A percentile compares a stretch with the other conserved stretches of the same genome.
phyloP scores from a whole-genome alignment of 2,113 vertebrate species.

The Numenius arquata region DNA sequence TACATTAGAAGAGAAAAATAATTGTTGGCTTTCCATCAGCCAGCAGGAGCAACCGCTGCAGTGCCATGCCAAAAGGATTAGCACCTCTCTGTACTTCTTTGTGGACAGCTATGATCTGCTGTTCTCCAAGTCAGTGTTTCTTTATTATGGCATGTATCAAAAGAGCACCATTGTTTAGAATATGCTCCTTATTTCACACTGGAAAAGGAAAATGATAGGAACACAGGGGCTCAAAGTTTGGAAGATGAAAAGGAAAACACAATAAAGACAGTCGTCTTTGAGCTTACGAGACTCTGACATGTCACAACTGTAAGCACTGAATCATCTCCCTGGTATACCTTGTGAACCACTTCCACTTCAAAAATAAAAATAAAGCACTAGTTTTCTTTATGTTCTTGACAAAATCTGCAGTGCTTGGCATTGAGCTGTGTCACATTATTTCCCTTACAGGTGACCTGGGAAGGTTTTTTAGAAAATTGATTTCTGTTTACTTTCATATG shows the following conservation, averaged over 20 bases:
- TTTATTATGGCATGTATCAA: conserved; percentile 45
- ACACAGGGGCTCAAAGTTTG: conserved; percentile 50
- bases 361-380: conserved; percentile 43
- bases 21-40: conserved; percentile 55
- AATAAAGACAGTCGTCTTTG: conserved; percentile 58
- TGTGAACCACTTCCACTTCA: conserved; percentile 58
- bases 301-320: conserved; percentile 53
- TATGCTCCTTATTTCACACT: conserved; percentile 44
- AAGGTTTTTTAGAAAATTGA: neutral
- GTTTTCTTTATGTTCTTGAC: conserved; percentile 14
- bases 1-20: conserved; percentile 48
- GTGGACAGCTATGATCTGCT: conserved; percentile 50
- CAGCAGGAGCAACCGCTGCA: conserved; percentile 32
- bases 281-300: conserved; percentile 57
- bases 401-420: conserved; percentile 1
- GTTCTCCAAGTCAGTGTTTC: conserved; percentile 38
- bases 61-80: conserved; percentile 53
- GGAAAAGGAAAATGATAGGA: conserved; percentile 45
- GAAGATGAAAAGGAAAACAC: conserved; percentile 66
- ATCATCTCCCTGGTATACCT: conserved; percentile 37
- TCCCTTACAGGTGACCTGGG: conserved; percentile 31
- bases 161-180: conserved; percentile 60
- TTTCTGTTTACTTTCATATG: conserved; percentile 37
- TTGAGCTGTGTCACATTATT: conserved; percentile 6
- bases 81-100: conserved; percentile 52